Percentiles rank a stretch among this genome's conserved stretches.
Evolutionary conservation across 2,888 invertebrate species (phyloP).

Genomic region (Liodrosophila aerea): DNA sequence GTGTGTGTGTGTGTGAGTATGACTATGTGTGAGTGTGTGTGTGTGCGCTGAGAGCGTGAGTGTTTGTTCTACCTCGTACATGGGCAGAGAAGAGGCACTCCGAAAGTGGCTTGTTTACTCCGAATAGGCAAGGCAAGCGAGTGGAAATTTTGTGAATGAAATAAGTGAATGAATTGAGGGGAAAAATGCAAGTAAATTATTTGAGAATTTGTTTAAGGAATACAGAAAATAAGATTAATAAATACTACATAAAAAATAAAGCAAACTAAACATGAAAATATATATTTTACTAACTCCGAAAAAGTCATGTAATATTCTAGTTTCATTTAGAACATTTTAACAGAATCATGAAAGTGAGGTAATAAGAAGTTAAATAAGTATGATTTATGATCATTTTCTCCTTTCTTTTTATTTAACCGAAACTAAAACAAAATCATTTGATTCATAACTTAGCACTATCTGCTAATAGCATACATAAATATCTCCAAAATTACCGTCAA

Average conservation of each 20-base stretch:
- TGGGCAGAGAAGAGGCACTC: slow-evolving; percentile 44
- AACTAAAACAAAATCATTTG: not conserved
- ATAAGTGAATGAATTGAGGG: slow-evolving; percentile 1
- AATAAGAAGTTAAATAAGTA: too few species aligned
- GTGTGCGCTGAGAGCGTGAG: slow-evolving; percentile 26
- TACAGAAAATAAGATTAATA: too few species aligned
- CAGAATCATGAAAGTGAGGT: too few species aligned
- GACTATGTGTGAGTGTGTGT: slow-evolving; percentile 19
- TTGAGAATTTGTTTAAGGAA: not conserved
- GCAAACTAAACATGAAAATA: too few species aligned
- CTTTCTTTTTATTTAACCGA: too few species aligned
- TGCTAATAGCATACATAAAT: not conserved
- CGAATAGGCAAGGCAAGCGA: slow-evolving; percentile 37
- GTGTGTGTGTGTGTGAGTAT: not conserved
- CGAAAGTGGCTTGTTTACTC: slow-evolving; percentile 49
- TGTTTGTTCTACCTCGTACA: slow-evolving; percentile 27
- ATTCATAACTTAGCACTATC: not conserved
- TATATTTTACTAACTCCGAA: too few species aligned
- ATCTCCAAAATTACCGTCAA: not conserved
- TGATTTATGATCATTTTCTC: too few species aligned
- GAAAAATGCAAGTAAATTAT: slow-evolving; percentile 13
- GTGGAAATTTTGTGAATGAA: slow-evolving; percentile 31
- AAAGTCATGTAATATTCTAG: too few species aligned
- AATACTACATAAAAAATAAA: too few species aligned
- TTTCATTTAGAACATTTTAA: too few species aligned